Base-by-base conservation (phyloP, 2,113 vertebrate genomes). In the Barbus barbus region DNA sequence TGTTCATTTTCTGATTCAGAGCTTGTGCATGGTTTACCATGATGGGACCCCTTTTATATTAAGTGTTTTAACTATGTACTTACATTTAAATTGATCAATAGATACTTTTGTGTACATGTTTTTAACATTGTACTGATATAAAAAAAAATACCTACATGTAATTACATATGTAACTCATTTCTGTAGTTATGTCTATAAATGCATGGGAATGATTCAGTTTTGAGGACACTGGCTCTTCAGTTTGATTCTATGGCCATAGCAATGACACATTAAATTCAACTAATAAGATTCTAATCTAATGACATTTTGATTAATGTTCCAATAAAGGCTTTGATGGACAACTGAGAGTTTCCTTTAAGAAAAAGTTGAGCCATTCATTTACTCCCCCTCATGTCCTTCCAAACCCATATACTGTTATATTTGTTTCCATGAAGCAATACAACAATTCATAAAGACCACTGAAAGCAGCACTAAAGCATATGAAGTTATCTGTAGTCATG, bases 331-430 rank as follows among this genome's bases (percentile, higher is more conserved):
- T 33, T n/a, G 74, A 53, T 71, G 44, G 67, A 84, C 51, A 9
- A 36, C 36, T 44, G 67, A 80, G 33, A 71, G 80, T 67, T 69
- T 86, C 77, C 82, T 79, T 31, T 11, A 73, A 75, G 58, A 65
- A 13, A 77, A 5, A 82, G 31, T 61, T 61, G n/a, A 26, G 22
- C 60, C 11, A 63, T 28, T 63, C 0, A 63, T 63, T 63, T 63
- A 28, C 5, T 63, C 60, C 14, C 24, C 24, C 11, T 13, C 60
- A n/a, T 4, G 53, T 58, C 53, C 53, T 58, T 58, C 8, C 53
- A n/a, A 58, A 58, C 53, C 53, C 8, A 58, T 58, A 58, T 58
- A n/a, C 1, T n/a, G 53, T 56, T 53, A 2, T 53, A 20, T 20
- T 53, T 53, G 20, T 20, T 0, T 11, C 51, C 51, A 31, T 65